These are phyloP conservation scores for Xerus rutilus DNA, from an alignment of 2,797 vertebrate genomes.

Conservation along the genomic window DNA sequence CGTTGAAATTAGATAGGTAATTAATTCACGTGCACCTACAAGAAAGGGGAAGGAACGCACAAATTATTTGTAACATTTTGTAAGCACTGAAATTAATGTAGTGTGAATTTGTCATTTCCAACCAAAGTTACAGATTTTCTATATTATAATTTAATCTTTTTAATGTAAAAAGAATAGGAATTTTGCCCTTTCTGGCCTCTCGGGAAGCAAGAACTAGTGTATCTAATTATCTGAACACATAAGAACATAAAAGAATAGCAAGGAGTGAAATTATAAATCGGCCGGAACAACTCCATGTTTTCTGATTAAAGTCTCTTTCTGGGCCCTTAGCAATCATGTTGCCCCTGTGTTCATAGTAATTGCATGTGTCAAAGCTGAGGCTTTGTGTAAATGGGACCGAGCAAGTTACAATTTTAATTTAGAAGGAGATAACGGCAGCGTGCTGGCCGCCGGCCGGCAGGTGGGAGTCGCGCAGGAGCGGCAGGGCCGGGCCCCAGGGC, in stretches of 20 bases:
- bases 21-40: slow-evolving; percentile 84
- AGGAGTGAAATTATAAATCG: slow-evolving; percentile 90
- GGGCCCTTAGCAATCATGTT: slow-evolving; percentile 91
- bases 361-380: slow-evolving; percentile 93
- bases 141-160: slow-evolving; percentile 90
- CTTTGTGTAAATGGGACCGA: slow-evolving; percentile 89
- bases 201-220: slow-evolving; percentile 87
- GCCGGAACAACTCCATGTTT: slow-evolving; percentile 89
- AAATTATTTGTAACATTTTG: slow-evolving; percentile 88
- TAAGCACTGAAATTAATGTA: slow-evolving; percentile 89
- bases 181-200: slow-evolving; percentile 88
- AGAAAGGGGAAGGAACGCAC: slow-evolving; percentile 64
- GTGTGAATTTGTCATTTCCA: slow-evolving; percentile 88
- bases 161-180: slow-evolving; percentile 89
- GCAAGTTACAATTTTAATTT: slow-evolving; percentile 94
- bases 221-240: slow-evolving; percentile 91
- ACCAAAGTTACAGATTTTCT: slow-evolving; percentile 87
- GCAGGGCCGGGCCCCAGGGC: slow-evolving; percentile 85
- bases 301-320: slow-evolving; percentile 93
- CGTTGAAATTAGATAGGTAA: slow-evolving; percentile 82
- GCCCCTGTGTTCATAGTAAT: slow-evolving; percentile 91
- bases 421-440: slow-evolving; percentile 90
- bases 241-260: slow-evolving; percentile 90
- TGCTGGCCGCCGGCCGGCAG: slow-evolving; percentile 90
- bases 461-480: slow-evolving; percentile 92